Conservation (phyloP, 2,888 invertebrate species). For the Drosophila paramelanica region DNA sequence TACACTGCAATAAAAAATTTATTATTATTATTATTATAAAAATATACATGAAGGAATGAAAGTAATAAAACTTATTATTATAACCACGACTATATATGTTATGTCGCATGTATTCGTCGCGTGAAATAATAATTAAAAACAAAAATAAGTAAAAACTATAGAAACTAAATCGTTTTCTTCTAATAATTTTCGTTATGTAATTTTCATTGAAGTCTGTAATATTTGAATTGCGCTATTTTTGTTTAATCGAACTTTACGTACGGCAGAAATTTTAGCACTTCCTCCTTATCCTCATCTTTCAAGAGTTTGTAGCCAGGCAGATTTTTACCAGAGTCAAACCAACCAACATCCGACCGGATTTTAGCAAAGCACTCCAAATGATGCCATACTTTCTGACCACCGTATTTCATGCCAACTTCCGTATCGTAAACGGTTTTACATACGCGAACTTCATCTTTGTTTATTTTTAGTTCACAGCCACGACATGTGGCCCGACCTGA, state of each 20-base stretch:
- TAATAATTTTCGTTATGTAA: too few species aligned
- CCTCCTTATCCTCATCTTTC: conserved; percentile 89
- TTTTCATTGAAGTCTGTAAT: too few species aligned
- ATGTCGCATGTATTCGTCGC: too few species aligned
- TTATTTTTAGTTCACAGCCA: conserved; percentile 94
- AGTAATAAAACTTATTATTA: too few species aligned
- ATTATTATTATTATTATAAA: too few species aligned
- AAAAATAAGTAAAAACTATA: too few species aligned
- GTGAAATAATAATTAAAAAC: too few species aligned
- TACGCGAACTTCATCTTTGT: conserved; percentile 90
- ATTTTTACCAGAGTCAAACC: conserved; percentile 89
- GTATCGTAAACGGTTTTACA: conserved; percentile 93
- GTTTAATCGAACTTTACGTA: conserved; percentile 83
- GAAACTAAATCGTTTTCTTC: too few species aligned
- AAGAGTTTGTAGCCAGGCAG: conserved; percentile 92
- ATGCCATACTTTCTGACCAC: conserved; percentile 95
- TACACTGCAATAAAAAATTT: conserved; percentile 70
- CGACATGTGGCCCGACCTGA: conserved; percentile 92
- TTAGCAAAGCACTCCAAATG: conserved; percentile 96
- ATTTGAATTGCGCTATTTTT: too few species aligned
- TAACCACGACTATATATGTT: too few species aligned
- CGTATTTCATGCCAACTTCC: conserved; percentile 92
- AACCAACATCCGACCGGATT: conserved; percentile 89
- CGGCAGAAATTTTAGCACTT: conserved; percentile 88
- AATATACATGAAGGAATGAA: too few species aligned